Percentiles rank a stretch among this genome's conserved stretches.
phyloP scores from a whole-genome alignment of 1,140 invertebrate genomes.

The Musca vetustissima region DNA sequence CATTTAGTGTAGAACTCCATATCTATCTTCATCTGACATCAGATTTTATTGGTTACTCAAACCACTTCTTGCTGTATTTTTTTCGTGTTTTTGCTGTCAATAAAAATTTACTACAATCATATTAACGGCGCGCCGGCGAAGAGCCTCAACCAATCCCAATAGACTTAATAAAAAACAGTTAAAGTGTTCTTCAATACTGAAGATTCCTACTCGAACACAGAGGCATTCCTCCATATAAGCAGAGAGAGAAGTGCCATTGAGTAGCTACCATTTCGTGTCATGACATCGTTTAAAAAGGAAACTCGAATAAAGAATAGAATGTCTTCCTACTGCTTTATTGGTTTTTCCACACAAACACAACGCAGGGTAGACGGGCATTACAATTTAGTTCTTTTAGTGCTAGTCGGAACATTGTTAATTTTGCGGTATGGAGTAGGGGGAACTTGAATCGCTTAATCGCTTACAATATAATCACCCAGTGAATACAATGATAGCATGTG shows the following conservation, averaged over 20 bases:
- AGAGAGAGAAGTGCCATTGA: no score
- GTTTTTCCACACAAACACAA: background rate
- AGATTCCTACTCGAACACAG: no score
- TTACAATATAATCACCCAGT: no score
- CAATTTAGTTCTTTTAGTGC: no score
- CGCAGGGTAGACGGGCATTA: no score
- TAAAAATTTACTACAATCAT: constrained; percentile 20
- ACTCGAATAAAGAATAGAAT: constrained; percentile 2
- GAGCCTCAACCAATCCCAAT: background rate
- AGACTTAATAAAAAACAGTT: constrained; percentile 15
- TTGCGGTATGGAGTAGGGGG: no score
- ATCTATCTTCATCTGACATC: no score
- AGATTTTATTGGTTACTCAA: no score
- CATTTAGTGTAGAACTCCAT: no score
- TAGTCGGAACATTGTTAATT: no score
- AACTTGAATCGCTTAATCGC: no score
- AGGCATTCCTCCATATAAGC: no score
- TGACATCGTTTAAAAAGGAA: constrained; percentile 21
- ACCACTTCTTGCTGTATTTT: background rate
- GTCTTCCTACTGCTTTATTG: background rate
- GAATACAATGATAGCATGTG: constrained; percentile 8
- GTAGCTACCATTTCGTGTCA: constrained; percentile 14
- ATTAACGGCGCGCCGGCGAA: background rate
- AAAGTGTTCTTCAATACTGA: constrained; percentile 10
- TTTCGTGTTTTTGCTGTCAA: background rate